Conservation (phyloP, 2,113 vertebrate genomes). For the Gopherus flavomarginatus region DNA sequence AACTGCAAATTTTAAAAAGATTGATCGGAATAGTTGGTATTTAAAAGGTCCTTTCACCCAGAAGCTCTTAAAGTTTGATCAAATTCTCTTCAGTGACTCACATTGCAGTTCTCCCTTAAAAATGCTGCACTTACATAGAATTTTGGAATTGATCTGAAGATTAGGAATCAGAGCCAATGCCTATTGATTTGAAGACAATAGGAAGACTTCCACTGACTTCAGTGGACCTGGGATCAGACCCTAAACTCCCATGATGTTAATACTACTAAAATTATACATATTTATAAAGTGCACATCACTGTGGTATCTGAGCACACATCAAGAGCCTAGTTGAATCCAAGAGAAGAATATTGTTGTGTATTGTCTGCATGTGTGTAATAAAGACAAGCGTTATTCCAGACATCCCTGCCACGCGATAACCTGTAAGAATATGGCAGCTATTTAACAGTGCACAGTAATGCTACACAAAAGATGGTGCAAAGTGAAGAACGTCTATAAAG, state of each 20-base stretch:
- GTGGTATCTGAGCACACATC: background rate
- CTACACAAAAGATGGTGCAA: background rate
- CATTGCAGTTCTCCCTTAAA: background rate
- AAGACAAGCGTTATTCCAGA: background rate
- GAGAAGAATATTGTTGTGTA: background rate
- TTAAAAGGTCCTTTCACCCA: background rate
- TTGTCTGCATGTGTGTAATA: background rate
- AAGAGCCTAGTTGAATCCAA: background rate
- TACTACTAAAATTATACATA: background rate
- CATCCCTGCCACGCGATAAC: background rate
- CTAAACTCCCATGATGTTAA: background rate
- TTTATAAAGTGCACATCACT: background rate
- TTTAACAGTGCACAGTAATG: background rate
- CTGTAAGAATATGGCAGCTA: background rate
- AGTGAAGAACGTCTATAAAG: background rate
- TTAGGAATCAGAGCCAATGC: background rate
- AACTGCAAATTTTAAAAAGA: background rate
- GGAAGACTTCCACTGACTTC: background rate
- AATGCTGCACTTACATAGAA: rapidly evolving
- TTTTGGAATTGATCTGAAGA: background rate
- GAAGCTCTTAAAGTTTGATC: rapidly evolving
- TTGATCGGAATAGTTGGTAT: background rate
- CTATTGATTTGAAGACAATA: background rate
- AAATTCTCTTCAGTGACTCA: background rate
- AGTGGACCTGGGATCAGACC: rapidly evolving